Evolutionary conservation across 2,888 invertebrate species (phyloP), one percentile per base, ranked within the genome.

Genomic region (Apamea crenata): DNA sequence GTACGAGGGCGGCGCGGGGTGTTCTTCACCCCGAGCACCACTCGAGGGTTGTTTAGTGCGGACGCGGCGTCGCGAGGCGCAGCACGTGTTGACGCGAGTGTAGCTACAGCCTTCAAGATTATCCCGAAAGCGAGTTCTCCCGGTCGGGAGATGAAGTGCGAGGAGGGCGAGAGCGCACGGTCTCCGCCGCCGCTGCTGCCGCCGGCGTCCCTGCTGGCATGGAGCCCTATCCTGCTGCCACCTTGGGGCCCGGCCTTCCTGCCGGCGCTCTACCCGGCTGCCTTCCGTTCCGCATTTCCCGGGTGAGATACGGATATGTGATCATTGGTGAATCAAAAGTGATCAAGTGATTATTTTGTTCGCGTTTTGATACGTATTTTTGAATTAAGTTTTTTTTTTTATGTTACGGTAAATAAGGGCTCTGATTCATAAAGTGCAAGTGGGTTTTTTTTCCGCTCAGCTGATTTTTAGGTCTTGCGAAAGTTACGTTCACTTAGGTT

Each of bases 171-270:
- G 88, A 94, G 94, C 86, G 94, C 94, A 92, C 95, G 95, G 86
- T 94, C 95, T 84, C 93, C 94, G 89, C 95, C 95, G 93, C 96
- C 96, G 91, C 94, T 96, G 91, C 94, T 96, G 91, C 97, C 97
- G 84, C 97, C 97, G 78, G 97, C 97, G n/a, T 98, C 98, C 78
- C 97, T 98, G 93, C 94, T 98, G 93, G 98, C 98, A 32, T 98
- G 98, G 98, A 98, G 98, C 91, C 98, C 98, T 68, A 97, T 98
- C 84, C 94, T 98, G 91, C 95, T 98, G 93, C 98, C 98, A 89
- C 98, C 98, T 40, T 98, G 98, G 98, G 98, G 98, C 76, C 98
- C 98, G 88, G 98, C 98, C 63, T 97, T 98, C 84, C 92, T 98
- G 88, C 98, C 98, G 85, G 98, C 98, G 85, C 98, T 98, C 93